Conservation (phyloP, 2,113 vertebrate genomes). For the Excalfactoria chinensis region DNA sequence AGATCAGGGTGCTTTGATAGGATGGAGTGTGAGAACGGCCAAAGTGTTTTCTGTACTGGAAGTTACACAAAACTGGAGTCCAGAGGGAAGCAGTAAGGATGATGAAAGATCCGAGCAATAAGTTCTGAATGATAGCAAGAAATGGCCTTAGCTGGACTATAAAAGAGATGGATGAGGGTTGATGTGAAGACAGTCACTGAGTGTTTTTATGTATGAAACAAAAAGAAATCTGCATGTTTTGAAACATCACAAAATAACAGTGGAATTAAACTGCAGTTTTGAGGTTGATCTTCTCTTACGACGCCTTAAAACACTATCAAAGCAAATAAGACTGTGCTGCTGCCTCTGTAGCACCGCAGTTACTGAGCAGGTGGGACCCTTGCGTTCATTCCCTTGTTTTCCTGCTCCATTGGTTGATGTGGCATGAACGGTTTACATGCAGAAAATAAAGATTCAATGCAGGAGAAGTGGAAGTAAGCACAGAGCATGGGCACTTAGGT, state of each 20-base stretch:
- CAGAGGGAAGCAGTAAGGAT: not conserved
- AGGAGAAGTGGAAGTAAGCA: not conserved
- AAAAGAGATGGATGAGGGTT: not conserved
- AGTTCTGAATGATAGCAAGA: not conserved
- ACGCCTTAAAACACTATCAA: not conserved
- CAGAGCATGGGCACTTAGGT: not conserved
- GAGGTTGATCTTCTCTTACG: not conserved
- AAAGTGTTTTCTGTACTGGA: fast-evolving
- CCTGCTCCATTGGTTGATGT: not conserved
- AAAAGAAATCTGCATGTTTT: not conserved
- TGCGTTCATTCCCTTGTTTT: not conserved
- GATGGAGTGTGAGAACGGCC: fast-evolving
- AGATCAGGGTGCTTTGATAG: not conserved
- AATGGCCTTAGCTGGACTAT: not conserved
- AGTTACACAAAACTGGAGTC: not conserved
- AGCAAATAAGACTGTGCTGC: not conserved
- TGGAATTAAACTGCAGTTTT: not conserved
- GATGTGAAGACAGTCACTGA: not conserved
- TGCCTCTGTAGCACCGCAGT: not conserved
- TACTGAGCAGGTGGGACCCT: not conserved
- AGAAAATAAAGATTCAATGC: not conserved
- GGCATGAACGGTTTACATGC: not conserved
- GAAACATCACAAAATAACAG: not conserved
- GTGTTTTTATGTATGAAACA: not conserved
- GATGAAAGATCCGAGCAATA: not conserved